These are phyloP conservation scores for Cyphomyrus plagiostoma DNA, from an alignment of 2,113 vertebrate species.

Conservation along the genomic window DNA sequence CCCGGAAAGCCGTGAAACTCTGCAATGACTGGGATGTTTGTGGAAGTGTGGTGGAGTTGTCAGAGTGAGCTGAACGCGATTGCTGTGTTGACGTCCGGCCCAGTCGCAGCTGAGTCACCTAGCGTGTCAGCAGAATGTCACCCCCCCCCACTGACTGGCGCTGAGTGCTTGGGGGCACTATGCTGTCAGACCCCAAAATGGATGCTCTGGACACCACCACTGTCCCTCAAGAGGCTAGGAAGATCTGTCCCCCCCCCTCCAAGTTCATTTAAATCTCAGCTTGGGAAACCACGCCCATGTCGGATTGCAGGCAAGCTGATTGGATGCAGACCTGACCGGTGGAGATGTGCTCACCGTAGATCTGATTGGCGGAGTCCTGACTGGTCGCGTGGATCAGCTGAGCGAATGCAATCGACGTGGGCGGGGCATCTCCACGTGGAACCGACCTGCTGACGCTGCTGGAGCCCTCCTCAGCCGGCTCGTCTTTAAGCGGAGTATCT, in stretches of 20 bases:
- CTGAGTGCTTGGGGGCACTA: background rate
- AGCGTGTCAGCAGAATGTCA: background rate
- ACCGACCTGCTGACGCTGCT: background rate
- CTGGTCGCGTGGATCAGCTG: background rate
- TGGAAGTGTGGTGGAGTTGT: background rate
- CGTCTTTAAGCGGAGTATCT: background rate
- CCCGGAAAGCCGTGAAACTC: background rate
- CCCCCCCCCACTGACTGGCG: background rate
- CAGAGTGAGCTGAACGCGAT: background rate
- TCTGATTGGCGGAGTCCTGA: background rate
- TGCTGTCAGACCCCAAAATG: slow-evolving; percentile 24
- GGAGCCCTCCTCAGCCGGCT: background rate
- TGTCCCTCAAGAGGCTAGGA: slow-evolving; percentile 12
- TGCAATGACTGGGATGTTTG: background rate
- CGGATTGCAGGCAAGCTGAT: background rate
- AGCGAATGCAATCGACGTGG: background rate
- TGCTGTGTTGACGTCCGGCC: background rate
- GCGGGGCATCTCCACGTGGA: background rate
- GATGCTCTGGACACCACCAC: background rate
- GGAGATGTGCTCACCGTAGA: background rate
- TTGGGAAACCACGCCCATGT: slow-evolving; percentile 17
- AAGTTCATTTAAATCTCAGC: slow-evolving; percentile 29
- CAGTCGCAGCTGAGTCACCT: background rate
- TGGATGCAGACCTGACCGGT: background rate
- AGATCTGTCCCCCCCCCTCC: slow-evolving; percentile 20